phyloP scores from a whole-genome alignment of 2,113 vertebrate genomes.

The Origma solitaria region DNA sequence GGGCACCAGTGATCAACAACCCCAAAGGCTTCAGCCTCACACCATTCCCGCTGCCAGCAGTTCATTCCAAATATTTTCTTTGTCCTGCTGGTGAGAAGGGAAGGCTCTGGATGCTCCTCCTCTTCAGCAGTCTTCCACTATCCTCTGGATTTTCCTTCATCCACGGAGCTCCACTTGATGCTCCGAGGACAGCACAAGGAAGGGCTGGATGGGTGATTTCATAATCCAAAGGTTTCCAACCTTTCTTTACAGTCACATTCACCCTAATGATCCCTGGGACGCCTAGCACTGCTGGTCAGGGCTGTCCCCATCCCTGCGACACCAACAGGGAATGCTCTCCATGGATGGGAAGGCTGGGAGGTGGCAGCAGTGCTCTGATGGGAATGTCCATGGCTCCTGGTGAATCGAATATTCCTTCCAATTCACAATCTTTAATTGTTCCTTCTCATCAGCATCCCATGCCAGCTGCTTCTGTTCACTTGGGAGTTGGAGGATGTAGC shows the following conservation, averaged over 20 bases:
- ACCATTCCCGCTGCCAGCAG: background rate
- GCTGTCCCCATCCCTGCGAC: background rate
- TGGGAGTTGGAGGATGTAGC: constrained; percentile 7
- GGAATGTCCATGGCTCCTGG: background rate
- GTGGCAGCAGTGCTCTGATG: fast-evolving
- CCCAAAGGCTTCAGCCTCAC: background rate
- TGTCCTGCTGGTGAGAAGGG: background rate
- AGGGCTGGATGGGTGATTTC: background rate
- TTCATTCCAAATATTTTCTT: background rate
- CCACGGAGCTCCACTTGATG: background rate
- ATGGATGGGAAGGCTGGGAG: background rate
- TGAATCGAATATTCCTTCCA: background rate
- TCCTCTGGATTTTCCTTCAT: background rate
- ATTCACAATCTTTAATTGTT: background rate
- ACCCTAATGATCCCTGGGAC: background rate
- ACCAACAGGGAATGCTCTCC: background rate
- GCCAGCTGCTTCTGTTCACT: constrained; percentile 5
- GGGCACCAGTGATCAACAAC: background rate
- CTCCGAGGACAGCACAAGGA: background rate
- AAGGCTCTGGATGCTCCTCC: background rate
- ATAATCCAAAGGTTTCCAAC: background rate
- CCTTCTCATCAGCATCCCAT: background rate
- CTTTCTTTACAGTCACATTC: background rate
- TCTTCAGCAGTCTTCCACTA: background rate
- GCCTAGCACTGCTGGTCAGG: background rate